Conservation (phyloP, 2,888 invertebrate species). For the Trichopoda pennipes region DNA sequence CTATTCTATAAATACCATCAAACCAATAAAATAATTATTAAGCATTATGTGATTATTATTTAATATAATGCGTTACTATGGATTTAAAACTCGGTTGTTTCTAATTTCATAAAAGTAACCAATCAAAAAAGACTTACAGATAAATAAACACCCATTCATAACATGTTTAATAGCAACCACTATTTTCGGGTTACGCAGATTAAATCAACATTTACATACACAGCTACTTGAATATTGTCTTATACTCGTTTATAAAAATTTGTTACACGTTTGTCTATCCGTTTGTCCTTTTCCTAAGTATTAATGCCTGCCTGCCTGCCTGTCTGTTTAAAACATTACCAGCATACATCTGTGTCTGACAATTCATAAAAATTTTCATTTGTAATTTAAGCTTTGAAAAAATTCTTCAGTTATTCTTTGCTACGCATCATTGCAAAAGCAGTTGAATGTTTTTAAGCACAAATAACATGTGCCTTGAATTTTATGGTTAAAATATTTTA, state of each 20-base stretch:
- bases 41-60: too few relatives aligned
- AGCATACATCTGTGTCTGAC: conserved; percentile 57
- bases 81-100: too few relatives aligned
- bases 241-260: conserved; percentile 3
- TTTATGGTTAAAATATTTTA: conserved; percentile 59
- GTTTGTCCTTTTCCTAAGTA: too few relatives aligned
- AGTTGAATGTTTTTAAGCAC: conserved; percentile 50
- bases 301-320: not conserved
- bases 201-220: too few relatives aligned
- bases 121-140: too few relatives aligned
- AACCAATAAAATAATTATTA: too few relatives aligned
- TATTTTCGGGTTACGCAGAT: too few relatives aligned
- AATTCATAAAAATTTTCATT: conserved; percentile 42
- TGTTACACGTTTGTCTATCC: conserved; percentile 8
- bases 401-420: conserved; percentile 9
- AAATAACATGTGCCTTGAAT: conserved; percentile 57
- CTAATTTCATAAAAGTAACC: too few relatives aligned
- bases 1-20: too few relatives aligned
- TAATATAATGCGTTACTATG: too few relatives aligned
- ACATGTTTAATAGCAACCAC: too few relatives aligned
- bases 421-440: conserved; percentile 20
- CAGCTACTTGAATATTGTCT: not conserved
- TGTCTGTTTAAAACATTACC: conserved; percentile 9
- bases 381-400: conserved; percentile 58
- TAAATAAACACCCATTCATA: too few relatives aligned